Percentiles rank a stretch among this genome's conserved stretches.
These are phyloP conservation scores for Thera obeliscata DNA, from an alignment of 2,888 invertebrate species.

Conservation along the genomic window DNA sequence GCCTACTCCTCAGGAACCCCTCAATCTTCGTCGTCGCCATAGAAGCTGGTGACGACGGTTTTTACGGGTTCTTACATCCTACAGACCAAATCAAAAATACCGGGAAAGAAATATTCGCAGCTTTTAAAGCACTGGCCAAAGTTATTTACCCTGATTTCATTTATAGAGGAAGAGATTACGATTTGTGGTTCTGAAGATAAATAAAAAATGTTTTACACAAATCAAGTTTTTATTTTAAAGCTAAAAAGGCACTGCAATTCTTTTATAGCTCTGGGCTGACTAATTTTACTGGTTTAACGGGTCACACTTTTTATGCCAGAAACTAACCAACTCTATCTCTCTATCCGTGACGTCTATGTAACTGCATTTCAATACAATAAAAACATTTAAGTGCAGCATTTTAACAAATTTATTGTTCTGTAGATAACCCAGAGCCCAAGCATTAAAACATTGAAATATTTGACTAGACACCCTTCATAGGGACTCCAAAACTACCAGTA, in stretches of 20 bases:
- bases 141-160: constrained; percentile 30
- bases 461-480: constrained; percentile 33
- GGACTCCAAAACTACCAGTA: constrained; percentile 27
- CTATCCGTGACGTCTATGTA: not conserved
- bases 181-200: constrained; percentile 46
- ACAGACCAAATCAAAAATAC: constrained; percentile 45
- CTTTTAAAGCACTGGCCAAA: constrained; percentile 45
- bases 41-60: constrained; percentile 48
- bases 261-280: constrained; percentile 18
- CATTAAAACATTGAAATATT: constrained; percentile 28
- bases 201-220: constrained; percentile 52
- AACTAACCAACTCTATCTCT: not conserved
- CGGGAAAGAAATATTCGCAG: constrained; percentile 50
- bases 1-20: constrained; percentile 47
- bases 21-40: constrained; percentile 48
- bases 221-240: constrained; percentile 57
- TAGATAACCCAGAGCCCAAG: constrained; percentile 18
- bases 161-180: constrained; percentile 8
- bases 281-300: not conserved
- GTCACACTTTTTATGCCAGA: not conserved
- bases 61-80: constrained; percentile 52
- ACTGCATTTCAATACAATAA: not conserved
- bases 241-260: constrained; percentile 58
- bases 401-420: not conserved
- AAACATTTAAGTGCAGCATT: not conserved